phyloP scores from a whole-genome alignment of 2,113 vertebrate genomes.

The Cyphomyrus plagiostoma region DNA sequence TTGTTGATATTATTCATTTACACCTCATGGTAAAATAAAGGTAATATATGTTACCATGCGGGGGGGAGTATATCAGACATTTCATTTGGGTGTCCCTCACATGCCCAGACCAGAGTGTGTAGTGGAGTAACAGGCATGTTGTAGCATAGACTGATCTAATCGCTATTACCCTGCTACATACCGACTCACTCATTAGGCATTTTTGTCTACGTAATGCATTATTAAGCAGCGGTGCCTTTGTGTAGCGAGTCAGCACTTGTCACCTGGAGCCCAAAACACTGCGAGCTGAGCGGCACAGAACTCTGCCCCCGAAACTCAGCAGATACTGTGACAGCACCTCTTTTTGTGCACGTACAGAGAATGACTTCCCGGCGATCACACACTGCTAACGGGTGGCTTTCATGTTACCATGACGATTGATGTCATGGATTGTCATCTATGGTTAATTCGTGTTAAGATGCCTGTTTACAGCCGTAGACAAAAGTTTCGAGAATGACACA shows the following conservation, averaged over 20 bases:
- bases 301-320: not conserved
- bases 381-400: not conserved
- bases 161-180: not conserved
- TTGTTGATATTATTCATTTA: not conserved
- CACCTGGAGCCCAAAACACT: not conserved
- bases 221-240: not conserved
- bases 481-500: too few species aligned
- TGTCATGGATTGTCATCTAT: not conserved
- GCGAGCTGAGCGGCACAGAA: not conserved
- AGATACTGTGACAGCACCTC: not conserved
- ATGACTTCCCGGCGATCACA: not conserved
- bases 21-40: not conserved
- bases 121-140: not conserved
- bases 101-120: not conserved
- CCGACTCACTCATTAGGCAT: not conserved
- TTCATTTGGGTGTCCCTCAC: not conserved
- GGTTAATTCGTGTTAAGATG: not conserved
- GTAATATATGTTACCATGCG: not conserved
- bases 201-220: not conserved
- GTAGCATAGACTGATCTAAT: not conserved
- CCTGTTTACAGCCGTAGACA: not conserved
- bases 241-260: not conserved
- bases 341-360: not conserved
- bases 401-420: not conserved
- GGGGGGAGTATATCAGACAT: not conserved